Evolutionary conservation across 1,140 invertebrate species (phyloP), one percentile per base, ranked within the genome.

Genomic region (Lasioglossum baleicum): DNA sequence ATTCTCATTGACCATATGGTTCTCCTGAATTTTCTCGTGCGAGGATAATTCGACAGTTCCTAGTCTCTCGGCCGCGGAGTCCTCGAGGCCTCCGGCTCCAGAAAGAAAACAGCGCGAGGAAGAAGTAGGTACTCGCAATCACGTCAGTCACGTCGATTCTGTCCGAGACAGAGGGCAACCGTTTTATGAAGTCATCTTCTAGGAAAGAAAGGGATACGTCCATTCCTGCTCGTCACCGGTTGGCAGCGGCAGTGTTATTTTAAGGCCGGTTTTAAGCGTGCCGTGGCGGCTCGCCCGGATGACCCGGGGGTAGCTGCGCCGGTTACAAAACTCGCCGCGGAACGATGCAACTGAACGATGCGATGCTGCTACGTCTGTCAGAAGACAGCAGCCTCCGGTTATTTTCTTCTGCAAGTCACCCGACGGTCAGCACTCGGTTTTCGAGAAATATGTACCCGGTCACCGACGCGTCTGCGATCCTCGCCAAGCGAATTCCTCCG

Each of bases 181-280:
- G 88, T 92, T 92, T 91, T 85, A 92, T 91, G 85, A 90, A 92
- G 90, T 92, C 91, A 92, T 92, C 90, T 91, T 88, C 88, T 88
- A 73, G 84, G 89, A 90, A 91, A 90, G 89, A 91, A 92, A 91
- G 87, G 86, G 86, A 88, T 89, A 88, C 72, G 88, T 90, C 85
- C 85, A 84, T 84, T 87, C 85, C 71, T 84, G 81, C 82, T 74
- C 81, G 79, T 81, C 80, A 80, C 81, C 80, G 72, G 82, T 87
- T 83, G 84, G 76, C 85, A 86, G 84, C 82, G 70, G 66, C 84
- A 77, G 82, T 92, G 90, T 92, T 92, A 92, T 92, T 92, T 91
- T 91, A 92, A 92, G 90, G 83, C 83, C 78, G 81, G 80, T 85
- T 87, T 83, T 89, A 86, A 83, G 82, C 83, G 73, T 75, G 70